phyloP scores from a whole-genome alignment of 2,797 vertebrate species.

The Neosilurus mollespiculum region DNA sequence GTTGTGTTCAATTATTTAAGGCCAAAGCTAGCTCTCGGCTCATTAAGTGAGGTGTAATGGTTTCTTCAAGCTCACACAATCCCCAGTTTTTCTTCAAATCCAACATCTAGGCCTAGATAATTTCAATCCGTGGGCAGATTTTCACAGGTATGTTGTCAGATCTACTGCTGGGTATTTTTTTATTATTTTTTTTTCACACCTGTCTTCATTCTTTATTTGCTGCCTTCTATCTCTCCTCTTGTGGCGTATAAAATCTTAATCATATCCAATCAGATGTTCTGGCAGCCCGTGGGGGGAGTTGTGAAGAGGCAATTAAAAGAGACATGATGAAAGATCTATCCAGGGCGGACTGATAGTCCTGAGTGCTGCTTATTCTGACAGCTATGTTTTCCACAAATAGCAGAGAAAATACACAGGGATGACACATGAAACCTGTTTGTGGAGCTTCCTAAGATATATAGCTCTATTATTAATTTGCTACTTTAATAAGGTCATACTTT shows the following conservation, averaged over 20 bases:
- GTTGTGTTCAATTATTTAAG: conserved; percentile 34
- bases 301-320: conserved; percentile 43
- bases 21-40: conserved; percentile 28
- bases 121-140: conserved; percentile 16
- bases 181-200: conserved; percentile 16
- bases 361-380: conserved; percentile 13
- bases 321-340: conserved; percentile 31
- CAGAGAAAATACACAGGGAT: neutral
- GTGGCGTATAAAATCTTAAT: conserved; percentile 44
- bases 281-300: conserved; percentile 28
- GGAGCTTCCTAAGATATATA: neutral
- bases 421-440: neutral
- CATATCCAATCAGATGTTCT: conserved; percentile 41
- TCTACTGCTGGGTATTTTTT: neutral
- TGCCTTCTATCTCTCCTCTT: conserved; percentile 15
- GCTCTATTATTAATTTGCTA: conserved; percentile 18
- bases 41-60: conserved; percentile 39
- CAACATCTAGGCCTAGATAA: conserved; percentile 4
- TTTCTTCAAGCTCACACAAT: conserved; percentile 25
- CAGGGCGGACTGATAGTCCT: conserved; percentile 1
- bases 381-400: conserved; percentile 24
- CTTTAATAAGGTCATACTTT: conserved; percentile 48
- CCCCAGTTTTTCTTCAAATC: neutral
- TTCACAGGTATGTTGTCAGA: conserved; percentile 20
- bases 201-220: conserved; percentile 9